Percentiles rank a stretch among this genome's conserved stretches.
Conservation (phyloP, 1,140 invertebrate genomes). For the Phortica variegata region DNA sequence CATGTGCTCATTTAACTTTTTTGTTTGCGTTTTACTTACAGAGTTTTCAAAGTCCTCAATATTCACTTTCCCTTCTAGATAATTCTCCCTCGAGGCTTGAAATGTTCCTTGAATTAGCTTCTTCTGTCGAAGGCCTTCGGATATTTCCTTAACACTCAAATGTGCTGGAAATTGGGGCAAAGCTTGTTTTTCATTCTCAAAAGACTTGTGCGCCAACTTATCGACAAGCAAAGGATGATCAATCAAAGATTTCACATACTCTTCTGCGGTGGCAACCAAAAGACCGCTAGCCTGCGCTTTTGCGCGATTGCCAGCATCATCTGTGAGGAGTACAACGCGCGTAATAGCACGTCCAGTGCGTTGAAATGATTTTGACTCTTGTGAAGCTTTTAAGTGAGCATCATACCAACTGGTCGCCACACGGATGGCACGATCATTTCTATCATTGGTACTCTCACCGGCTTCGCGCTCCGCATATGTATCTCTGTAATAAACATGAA, state of each 20-base stretch:
- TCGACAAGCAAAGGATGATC: conserved; percentile 71
- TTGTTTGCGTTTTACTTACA: conserved; percentile 59
- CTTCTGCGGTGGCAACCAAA: conserved; percentile 64
- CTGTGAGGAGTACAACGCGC: conserved; percentile 79
- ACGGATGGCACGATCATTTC: conserved; percentile 90
- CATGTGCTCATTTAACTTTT: background rate
- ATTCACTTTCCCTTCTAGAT: conserved; percentile 88
- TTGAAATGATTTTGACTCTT: conserved; percentile 27
- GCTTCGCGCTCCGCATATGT: conserved; percentile 82
- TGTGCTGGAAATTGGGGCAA: conserved; percentile 83
- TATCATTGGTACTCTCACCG: conserved; percentile 83
- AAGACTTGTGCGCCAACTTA: conserved; percentile 73
- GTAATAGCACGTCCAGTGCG: conserved; percentile 58
- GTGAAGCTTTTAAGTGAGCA: conserved; percentile 59
- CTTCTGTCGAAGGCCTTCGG: conserved; percentile 78
- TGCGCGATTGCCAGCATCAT: conserved; percentile 78
- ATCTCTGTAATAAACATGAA: conserved; percentile 64
- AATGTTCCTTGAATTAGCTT: conserved; percentile 82
- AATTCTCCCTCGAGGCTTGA: conserved; percentile 86
- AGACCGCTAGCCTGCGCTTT: conserved; percentile 72
- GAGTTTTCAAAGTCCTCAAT: conserved; percentile 75
- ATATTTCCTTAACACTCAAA: conserved; percentile 72
- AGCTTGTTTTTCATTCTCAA: conserved; percentile 64
- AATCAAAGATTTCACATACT: conserved; percentile 71
- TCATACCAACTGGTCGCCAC: conserved; percentile 81